Base-by-base conservation (phyloP, 2,797 vertebrate genomes). In the Dicrostonyx torquatus region DNA sequence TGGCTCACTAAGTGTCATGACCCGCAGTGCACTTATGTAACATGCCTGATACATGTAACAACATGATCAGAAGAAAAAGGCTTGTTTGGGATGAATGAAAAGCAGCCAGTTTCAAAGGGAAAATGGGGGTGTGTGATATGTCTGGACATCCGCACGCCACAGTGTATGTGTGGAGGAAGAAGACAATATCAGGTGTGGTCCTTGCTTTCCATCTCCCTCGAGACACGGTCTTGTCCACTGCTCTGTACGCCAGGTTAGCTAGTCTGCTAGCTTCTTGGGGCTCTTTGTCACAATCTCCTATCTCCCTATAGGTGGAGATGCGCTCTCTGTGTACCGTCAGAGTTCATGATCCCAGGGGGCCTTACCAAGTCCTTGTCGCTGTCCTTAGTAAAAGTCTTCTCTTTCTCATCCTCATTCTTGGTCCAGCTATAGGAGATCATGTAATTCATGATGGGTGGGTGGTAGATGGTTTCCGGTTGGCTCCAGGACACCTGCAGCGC, bases 401-500 rank as follows among this genome's bases (percentile, higher is more conserved):
- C 99, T 66, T 99, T 99, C 97, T 99, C 99, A 14, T 99, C 99
- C 66, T 99, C 99, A 0, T 99, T 99, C 98, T 99, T 99, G 77
- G 99, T 99, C 99, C 99, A 99, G 98, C 99, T 99, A 97, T 99
- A 99, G 84, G 99, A 99, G 96, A 99, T 99, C 98, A 99, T 98
- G 98, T 99, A 99, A 98, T 99, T 99, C 97, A 99, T 99, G 98
- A 99, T 99, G 0, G 99, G 99, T 0, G 99, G 99, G 94, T 99
- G 99, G 98, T 99, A 99, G 98, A 99, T 98, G 95, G 98, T 98
- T 98, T 99, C 99, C 0, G 99, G 99, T 66, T 98, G 99, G 79
- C 99, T 99, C 99, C 99, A 99, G 95, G 99, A 99, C 55, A 99
- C 99, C 95, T 99, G 98, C 93, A 99, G 98, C 0, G 99, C 99